Base-by-base conservation (phyloP, 2,797 vertebrate genomes). In the Arrhamphus sclerolepis region DNA sequence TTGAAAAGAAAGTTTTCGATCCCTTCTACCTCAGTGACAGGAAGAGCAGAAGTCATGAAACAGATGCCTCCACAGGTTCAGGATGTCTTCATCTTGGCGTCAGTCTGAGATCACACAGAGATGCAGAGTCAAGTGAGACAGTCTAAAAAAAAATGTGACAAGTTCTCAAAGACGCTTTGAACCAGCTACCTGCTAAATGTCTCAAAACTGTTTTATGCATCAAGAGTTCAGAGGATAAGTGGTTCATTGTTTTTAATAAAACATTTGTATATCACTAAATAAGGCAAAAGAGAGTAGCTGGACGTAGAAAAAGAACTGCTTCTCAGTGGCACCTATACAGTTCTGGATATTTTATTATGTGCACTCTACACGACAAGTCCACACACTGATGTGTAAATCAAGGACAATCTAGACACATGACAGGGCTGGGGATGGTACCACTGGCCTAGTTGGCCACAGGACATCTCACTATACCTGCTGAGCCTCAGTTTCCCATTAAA, bases 61-160 rank as follows among this genome's bases (percentile, higher is more conserved):
- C 26, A 52, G 48, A 73, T 62, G 63, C 42, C 7, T 21, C 48
- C 46, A 47, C 18, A 26, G 21, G 48, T 59, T 39, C 31, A 21
- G 26, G 40, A 60, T 60, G 6, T 41, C 40, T 50, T 55, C 50
- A 55, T 72, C 40, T 29, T 26, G 42, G 19, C 50, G 41, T 51
- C 46, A 50, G 34, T 50, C 61, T 64, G 50, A 22, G 56, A 40
- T 51, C 42, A 56, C 26, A 61, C 49, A 19, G 28, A 31, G 47
- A 69, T 41, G 42, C 46, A 17, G 19, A 66, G 20, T 42, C 18
- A 38, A 40, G 24, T 6, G 21, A 43, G 6, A 34, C 24, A 8
- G 8, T 17, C 14, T 16, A 29, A 29, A 42, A 29, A 42, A 5
- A 47, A 47, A 26, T 21, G 13, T 26, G 20, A 21, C 29, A 62